phyloP scores from a whole-genome alignment of 2,113 vertebrate genomes.

The Todiramphus saurophagus region DNA sequence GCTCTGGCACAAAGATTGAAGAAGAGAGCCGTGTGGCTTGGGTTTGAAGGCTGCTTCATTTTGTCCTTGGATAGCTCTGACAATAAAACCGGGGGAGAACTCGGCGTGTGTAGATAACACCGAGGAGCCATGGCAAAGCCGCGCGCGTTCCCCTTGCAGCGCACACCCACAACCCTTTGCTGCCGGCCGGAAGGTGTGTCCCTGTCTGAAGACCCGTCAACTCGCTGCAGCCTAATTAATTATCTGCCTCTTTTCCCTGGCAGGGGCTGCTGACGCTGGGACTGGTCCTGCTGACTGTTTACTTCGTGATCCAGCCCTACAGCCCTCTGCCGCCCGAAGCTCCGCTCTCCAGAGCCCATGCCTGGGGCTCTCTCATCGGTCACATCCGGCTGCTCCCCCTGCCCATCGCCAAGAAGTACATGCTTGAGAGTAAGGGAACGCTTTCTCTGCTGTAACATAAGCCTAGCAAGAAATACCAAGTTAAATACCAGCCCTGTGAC shows the following conservation, averaged over 20 bases:
- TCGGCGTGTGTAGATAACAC: neutral
- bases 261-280: slow-evolving; percentile 84
- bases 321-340: slow-evolving; percentile 77
- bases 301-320: slow-evolving; percentile 86
- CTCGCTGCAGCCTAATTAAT: neutral
- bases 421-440: slow-evolving; percentile 82
- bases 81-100: neutral
- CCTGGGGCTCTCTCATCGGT: slow-evolving; percentile 86
- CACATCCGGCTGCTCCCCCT: slow-evolving; percentile 89
- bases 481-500: neutral
- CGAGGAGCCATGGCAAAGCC: neutral
- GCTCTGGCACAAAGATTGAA: neutral
- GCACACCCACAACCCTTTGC: neutral
- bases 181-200: neutral
- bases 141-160: fast-evolving
- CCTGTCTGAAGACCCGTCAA: neutral
- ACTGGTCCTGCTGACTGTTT: slow-evolving; percentile 82
- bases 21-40: neutral
- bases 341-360: slow-evolving; percentile 76
- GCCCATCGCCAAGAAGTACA: slow-evolving; percentile 94
- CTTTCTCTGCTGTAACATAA: slow-evolving; percentile 4
- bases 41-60: neutral
- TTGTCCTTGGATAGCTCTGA: neutral
- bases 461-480: slow-evolving; percentile 16
- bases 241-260: neutral